Base-by-base conservation (phyloP, 2,888 invertebrate genomes). In the Caenorhabditis doughertyi region DNA sequence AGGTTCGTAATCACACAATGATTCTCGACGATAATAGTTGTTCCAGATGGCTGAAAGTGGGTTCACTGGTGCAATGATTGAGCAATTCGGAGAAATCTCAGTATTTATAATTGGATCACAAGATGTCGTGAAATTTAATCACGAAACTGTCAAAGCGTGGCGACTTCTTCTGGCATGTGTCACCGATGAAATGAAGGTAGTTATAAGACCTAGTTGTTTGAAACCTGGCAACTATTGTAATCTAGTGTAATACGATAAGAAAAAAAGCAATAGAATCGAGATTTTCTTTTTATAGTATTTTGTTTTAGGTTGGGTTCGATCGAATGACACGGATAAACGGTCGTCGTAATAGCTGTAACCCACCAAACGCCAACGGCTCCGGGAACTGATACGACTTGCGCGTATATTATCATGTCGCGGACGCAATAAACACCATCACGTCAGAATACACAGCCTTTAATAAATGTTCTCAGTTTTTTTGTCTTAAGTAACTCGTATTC, bases 311-410 rank as follows among this genome's bases (percentile, higher is more conserved):
- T 49, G 84, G 84, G 21, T 84, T 67, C 29, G 77, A 83, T 25
- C 64, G 86, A 55, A 71, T 74, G 85, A 70, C 77, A 47, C 49
- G 83, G 23, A 84, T 84, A 58, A 84, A 79, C 16, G 82, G 72
- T 0, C 74, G 84, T 23, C 35, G 84, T 56, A 79, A 68, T 64
- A 84, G 84, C 93, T 95, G 39, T 96, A 82, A 82, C 51, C 82
- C 77, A n/a, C 97, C 13, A 98, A 99, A 51, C 44, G 35, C 71
- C 23, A 71, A 97, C 9, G 99, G 98, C 42, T 71, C 64, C 16
- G 49, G 49, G 32, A 32, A n/a, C 23, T 65, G 35, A 58, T 18
- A 29, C 4, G 21, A 13, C 23, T 35, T 32, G 71, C 62, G 64
- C 74, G 80, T 81, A 21, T 23, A n/a, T 9, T 70, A 3, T 51